Evolutionary conservation across 2,113 vertebrate species (phyloP).

Genomic region (Piprites chloris): DNA sequence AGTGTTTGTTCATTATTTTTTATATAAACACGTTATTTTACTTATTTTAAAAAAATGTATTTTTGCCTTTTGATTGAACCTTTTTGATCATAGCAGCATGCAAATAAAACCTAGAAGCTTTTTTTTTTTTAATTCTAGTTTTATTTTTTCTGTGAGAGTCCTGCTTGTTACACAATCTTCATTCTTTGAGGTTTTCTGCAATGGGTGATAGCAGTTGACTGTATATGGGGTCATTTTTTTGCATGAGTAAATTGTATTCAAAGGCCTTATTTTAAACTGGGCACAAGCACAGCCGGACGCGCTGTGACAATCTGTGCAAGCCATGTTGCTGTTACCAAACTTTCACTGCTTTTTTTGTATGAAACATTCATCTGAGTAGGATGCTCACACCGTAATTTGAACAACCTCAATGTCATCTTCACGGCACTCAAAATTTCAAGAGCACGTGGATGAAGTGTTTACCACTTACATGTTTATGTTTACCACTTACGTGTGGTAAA

Average conservation of each 20-base stretch:
- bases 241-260: not conserved
- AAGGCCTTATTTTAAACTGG: not conserved
- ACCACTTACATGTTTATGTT: no score
- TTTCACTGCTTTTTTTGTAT: not conserved
- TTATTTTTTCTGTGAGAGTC: not conserved
- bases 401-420: not conserved
- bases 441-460: not conserved
- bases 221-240: not conserved
- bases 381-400: not conserved
- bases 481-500: no score
- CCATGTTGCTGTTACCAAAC: not conserved
- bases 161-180: not conserved
- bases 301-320: not conserved
- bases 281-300: not conserved
- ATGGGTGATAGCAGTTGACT: not conserved
- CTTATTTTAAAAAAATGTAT: not conserved
- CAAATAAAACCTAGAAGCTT: not conserved
- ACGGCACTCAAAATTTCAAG: not conserved
- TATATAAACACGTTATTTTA: not conserved
- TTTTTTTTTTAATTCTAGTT: not conserved
- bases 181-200: rapidly evolving
- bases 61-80: not conserved
- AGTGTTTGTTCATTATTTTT: not conserved
- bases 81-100: not conserved
- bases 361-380: not conserved